phyloP scores from a whole-genome alignment of 2,113 vertebrate species.

The Ciconia boyciana region DNA sequence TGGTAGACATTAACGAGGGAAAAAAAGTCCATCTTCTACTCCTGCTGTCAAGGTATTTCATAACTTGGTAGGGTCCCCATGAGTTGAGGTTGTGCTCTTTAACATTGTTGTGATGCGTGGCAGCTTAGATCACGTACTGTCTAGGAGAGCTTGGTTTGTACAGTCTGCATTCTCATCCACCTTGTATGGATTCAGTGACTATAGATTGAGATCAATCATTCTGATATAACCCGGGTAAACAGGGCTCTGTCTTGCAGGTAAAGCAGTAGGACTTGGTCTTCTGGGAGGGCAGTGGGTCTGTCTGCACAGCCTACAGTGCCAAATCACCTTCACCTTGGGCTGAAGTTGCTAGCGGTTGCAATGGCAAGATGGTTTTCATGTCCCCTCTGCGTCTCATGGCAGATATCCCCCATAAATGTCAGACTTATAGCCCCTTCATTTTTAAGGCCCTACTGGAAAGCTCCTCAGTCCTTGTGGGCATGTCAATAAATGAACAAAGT shows the following conservation, averaged over 20 bases:
- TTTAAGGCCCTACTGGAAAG: neutral
- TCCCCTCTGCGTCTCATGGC: neutral
- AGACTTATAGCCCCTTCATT: neutral
- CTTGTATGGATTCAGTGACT: neutral
- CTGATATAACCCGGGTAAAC: neutral
- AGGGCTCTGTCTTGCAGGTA: neutral
- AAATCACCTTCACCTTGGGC: neutral
- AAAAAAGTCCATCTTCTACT: neutral
- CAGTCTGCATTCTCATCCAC: neutral
- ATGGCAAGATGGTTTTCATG: neutral
- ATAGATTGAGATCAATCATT: rapidly evolving
- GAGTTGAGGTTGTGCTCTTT: neutral
- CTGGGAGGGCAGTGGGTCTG: neutral
- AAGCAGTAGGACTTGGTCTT: neutral
- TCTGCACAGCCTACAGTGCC: neutral
- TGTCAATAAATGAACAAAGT: neutral
- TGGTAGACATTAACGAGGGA: neutral
- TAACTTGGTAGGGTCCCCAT: neutral
- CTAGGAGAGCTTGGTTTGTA: neutral
- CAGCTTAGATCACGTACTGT: neutral
- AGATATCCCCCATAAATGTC: neutral
- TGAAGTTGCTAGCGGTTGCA: neutral
- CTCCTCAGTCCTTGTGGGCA: neutral
- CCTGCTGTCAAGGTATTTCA: neutral
- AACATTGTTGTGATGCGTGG: neutral